These are phyloP conservation scores for Tribolium madens DNA, from an alignment of 1,140 invertebrate genomes.

Conservation along the genomic window DNA sequence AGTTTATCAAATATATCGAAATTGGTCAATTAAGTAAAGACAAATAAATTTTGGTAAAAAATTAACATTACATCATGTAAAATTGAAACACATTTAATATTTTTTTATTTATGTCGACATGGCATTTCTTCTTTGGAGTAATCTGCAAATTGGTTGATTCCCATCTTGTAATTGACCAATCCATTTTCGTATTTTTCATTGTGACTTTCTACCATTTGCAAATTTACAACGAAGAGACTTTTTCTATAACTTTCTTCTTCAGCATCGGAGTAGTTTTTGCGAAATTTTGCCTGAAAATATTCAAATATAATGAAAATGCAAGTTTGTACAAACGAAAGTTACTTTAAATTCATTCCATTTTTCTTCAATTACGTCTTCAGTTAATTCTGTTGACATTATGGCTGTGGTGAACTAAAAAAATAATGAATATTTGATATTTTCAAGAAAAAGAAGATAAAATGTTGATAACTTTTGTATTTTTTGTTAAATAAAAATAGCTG, in stretches of 20 bases:
- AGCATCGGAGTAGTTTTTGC: neutral
- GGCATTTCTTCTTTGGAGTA: constrained; percentile 34
- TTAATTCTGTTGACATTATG: neutral
- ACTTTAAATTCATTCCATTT: constrained; percentile 21
- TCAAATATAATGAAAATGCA: neutral
- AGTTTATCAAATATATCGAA: too few species aligned
- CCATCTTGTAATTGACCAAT: constrained; percentile 22
- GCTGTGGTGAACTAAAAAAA: neutral
- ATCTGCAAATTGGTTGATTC: constrained; percentile 29
- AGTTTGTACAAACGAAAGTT: neutral
- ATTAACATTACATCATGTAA: too few species aligned
- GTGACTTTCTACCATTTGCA: constrained; percentile 26
- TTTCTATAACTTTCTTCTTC: constrained; percentile 10
- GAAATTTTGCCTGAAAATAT: neutral
- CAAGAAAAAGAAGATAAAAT: too few species aligned
- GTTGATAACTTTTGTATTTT: neutral
- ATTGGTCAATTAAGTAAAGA: too few species aligned
- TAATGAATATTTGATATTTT: neutral
- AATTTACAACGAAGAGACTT: constrained; percentile 2
- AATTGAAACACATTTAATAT: neutral
- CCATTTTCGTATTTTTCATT: constrained; percentile 36
- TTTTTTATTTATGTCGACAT: neutral
- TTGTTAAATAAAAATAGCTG: too few species aligned
- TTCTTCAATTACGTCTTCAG: neutral
- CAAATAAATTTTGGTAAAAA: too few species aligned